Evolutionary conservation across 2,797 vertebrate genomes (phyloP), one percentile per base, ranked within the genome.

Genomic region (Labroides dimidiatus): DNA sequence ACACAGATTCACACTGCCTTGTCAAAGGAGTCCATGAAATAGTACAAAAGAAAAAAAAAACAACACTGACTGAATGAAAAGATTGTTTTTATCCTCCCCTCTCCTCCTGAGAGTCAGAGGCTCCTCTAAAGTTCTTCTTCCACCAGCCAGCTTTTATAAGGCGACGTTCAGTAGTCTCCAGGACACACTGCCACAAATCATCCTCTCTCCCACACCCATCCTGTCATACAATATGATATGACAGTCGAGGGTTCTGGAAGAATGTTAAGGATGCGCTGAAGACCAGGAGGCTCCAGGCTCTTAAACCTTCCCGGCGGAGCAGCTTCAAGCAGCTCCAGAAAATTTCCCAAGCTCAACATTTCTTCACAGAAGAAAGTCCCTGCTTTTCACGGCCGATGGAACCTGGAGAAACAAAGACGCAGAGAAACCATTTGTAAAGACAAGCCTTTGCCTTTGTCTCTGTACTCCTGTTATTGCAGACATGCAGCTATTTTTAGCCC

Each of bases 281-380:
- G 89, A 75, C 81, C 10, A 78, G 73, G 66, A 75, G 64, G 87
- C 91, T 90, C 79, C 80, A 76, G 89, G 87, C 80, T 89, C 90
- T 89, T 73, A 69, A 93, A 80, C 82, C 66, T 74, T 86, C 76
- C 56, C 86, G 75, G 58, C 87, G 85, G 73, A 81, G 82, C 79
- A 77, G 89, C 85, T 78, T 84, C 81, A 54, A 82, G 80, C 89
- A 78, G 88, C 81, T 67, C 71, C 80, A 82, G 70, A 68, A 86
- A 75, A 85, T 64, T 57, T 13, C 80, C 73, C 62, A 69, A 57
- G 79, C 84, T 91, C 87, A 86, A 86, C 91, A 93, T 95, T 97
- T 97, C 97, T 99, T 99, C 97, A 96, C 95, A 96, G 96, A 98
- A 97, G 97, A 98, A 99, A 97, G 77, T 83, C 93, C 15, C 52